These are phyloP conservation scores for Drosophila persimilis DNA, from an alignment of 1,140 invertebrate genomes.

Conservation along the genomic window DNA sequence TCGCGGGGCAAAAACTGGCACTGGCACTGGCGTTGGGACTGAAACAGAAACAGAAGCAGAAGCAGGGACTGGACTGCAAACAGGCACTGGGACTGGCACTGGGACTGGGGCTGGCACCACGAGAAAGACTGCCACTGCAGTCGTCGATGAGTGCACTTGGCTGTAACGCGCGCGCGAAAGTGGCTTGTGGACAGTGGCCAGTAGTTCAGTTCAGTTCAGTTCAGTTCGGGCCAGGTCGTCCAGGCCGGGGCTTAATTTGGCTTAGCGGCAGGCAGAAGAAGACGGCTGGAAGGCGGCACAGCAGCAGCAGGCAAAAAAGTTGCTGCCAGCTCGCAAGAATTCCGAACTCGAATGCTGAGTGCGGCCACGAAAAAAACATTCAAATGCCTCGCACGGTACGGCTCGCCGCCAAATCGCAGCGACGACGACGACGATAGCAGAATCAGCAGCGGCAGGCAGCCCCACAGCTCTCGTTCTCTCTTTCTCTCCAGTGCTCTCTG, in stretches of 20 bases:
- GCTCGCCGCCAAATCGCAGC: conserved; percentile 71
- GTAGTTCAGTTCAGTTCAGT: conserved; percentile 15
- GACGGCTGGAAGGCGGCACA: conserved; percentile 20
- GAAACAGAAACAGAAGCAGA: too few relatives aligned
- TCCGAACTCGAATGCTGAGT: conserved; percentile 82
- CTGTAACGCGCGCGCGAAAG: conserved; percentile 57
- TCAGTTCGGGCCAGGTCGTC: conserved; percentile 27
- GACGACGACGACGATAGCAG: conserved; percentile 46
- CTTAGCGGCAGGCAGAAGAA: conserved; percentile 28
- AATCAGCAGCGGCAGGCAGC: conserved; percentile 5
- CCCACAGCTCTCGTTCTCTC: conserved; percentile 22
- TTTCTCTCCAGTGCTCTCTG: too few relatives aligned
- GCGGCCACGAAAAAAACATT: conserved; percentile 79
- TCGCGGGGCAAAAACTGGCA: conserved; percentile 31
- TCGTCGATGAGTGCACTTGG: conserved; percentile 45
- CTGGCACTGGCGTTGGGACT: conserved; percentile 10
- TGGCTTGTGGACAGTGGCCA: conserved; percentile 55
- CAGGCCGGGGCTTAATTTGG: conserved; percentile 55
- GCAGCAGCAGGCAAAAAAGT: conserved; percentile 70
- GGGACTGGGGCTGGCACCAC: conserved; percentile 13
- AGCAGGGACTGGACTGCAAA: too few relatives aligned
- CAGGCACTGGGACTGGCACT: not conserved
- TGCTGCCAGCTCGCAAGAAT: conserved; percentile 82
- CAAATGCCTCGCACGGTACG: conserved; percentile 74
- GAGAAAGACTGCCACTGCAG: not conserved